Percentiles rank a stretch among this genome's conserved stretches.
phyloP scores from a whole-genome alignment of 2,797 vertebrate species.

The Melanotaenia boesemani region DNA sequence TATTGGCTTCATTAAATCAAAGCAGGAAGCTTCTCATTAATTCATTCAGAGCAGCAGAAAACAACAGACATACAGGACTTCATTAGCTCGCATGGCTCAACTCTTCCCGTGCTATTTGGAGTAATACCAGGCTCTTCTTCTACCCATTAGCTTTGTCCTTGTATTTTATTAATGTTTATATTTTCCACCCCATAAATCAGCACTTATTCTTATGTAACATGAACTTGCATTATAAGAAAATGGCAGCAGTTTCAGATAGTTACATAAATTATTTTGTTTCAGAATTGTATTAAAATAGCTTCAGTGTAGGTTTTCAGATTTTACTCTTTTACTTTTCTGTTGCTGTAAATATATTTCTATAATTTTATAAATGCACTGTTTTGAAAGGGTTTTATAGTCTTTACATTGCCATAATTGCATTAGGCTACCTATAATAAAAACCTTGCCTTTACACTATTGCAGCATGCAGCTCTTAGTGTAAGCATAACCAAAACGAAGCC shows the following conservation, averaged over 20 bases:
- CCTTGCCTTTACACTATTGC: constrained; percentile 5
- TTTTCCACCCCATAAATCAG: constrained; percentile 38
- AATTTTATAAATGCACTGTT: constrained; percentile 2
- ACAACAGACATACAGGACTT: constrained; percentile 45
- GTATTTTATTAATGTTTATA: constrained; percentile 42
- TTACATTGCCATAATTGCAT: background rate
- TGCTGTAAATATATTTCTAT: background rate
- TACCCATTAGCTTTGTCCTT: constrained; percentile 33
- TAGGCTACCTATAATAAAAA: constrained; percentile 11
- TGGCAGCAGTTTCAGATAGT: constrained; percentile 31
- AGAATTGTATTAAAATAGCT: background rate
- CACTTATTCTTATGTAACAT: constrained; percentile 26
- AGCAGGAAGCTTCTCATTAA: constrained; percentile 44
- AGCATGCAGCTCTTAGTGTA: constrained; percentile 17
- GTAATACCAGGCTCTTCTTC: constrained; percentile 35
- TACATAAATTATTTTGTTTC: constrained; percentile 22
- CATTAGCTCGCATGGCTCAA: constrained; percentile 47
- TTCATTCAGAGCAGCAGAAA: constrained; percentile 31
- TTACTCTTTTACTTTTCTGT: constrained; percentile 12
- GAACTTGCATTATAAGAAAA: constrained; percentile 19
- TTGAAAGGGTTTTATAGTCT: constrained; percentile 1
- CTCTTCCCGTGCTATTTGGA: constrained; percentile 10
- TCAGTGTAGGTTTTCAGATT: constrained; percentile 2
- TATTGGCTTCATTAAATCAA: constrained; percentile 41
- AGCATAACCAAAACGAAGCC: constrained; percentile 22